Evolutionary conservation across 2,888 invertebrate species (phyloP), one percentile per base, ranked within the genome.

Genomic region (Conus canariensis): DNA sequence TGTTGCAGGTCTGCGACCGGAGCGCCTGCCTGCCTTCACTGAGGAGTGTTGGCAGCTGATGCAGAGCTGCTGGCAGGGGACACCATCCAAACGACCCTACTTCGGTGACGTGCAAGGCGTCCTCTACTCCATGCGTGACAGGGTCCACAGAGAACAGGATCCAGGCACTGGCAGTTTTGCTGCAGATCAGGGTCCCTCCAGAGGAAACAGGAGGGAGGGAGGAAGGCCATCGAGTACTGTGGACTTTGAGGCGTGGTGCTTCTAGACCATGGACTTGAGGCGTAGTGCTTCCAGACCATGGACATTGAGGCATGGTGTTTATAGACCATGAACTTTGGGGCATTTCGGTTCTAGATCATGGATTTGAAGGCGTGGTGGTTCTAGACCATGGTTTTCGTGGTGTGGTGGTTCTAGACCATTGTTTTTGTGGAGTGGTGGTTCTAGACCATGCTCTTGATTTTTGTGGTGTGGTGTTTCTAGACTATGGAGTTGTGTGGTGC

Each of bases 1-100:
- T 83, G 82, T 83, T 83, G 25, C 94, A 98, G 98, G 98, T 89
- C 97, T 98, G 19, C 97, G 98, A 9, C 98, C 98, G 6, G 98
- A 98, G 96, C 97, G 98, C 88, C 96, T 98, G 25, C 97, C 97
- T 0, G 97, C 97, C 92, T 98, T 98, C 96, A 97, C 98, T 85
- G 97, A 97, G 90, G 97, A 97, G 58, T 98, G 98, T 95, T 98
- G 98, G 98, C 97, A 97, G 87, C 96, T 98, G 77, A 98, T 98
- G 98, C 97, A 98, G 95, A 97, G 97, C 74, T 98, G 98, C 95
- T 98, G 98, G 98, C 97, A 97, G 60, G 97, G 97, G 0, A 98
- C 92, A 98, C 56, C 98, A 0, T 95, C 97, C 0, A 97, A 97
- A 92, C 96, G 98, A 22, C 98, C 98, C 0, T 96, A 98, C n/a